Percentiles rank a stretch among this genome's conserved stretches.
Evolutionary conservation across 2,888 invertebrate species (phyloP).

Genomic region (Caenorhabditis afra): DNA sequence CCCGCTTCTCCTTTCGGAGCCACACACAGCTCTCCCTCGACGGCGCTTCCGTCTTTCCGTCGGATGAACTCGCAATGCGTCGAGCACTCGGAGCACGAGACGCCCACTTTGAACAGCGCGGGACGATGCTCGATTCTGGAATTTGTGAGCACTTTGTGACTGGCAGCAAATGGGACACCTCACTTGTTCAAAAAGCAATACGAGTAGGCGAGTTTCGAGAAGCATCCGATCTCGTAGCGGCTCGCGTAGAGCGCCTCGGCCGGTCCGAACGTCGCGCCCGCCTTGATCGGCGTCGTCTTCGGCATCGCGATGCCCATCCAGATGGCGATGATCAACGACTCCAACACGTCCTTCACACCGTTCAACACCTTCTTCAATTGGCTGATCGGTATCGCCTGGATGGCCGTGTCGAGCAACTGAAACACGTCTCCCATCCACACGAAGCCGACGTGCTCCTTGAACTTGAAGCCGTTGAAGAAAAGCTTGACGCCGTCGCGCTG

Average conservation of each 20-base stretch:
- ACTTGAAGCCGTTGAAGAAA: background rate
- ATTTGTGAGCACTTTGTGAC: background rate
- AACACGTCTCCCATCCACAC: slow-evolving; percentile 10
- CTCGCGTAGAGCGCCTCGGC: slow-evolving; percentile 13
- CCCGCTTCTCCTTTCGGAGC: slow-evolving; percentile 2
- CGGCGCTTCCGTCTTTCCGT: background rate
- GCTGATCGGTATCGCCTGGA: background rate
- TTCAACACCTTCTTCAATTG: background rate
- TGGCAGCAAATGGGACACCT: too few species aligned
- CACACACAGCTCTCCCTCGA: slow-evolving; percentile 6
- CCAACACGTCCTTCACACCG: background rate
- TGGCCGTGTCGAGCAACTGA: background rate
- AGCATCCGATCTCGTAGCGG: slow-evolving; percentile 17
- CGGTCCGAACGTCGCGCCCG: background rate
- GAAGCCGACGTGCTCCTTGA: slow-evolving; percentile 13
- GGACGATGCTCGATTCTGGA: background rate
- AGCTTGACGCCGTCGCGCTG: too few species aligned
- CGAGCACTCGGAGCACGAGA: background rate
- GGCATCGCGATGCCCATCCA: slow-evolving; percentile 1
- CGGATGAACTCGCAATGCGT: background rate
- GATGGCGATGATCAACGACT: background rate
- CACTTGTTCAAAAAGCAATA: slow-evolving; percentile 16
- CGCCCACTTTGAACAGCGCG: background rate
- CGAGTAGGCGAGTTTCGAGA: background rate
- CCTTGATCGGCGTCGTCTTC: background rate